phyloP scores from a whole-genome alignment of 2,888 invertebrate species.

The Steinernema carpocapsae region DNA sequence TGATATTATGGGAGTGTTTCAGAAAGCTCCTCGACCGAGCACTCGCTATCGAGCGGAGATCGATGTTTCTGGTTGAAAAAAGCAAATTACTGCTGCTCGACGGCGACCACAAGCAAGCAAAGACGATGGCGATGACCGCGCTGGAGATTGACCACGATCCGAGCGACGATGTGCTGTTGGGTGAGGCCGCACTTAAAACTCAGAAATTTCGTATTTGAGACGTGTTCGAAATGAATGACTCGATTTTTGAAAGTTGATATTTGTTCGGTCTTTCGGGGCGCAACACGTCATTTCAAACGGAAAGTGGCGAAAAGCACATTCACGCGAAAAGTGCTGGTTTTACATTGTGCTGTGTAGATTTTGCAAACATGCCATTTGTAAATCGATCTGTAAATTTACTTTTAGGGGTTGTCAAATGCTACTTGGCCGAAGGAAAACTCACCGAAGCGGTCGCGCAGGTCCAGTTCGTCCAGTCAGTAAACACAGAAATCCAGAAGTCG shows the following conservation, averaged over 20 bases:
- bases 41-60: slow-evolving; percentile 45
- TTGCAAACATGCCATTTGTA: too few species aligned
- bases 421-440: slow-evolving; percentile 54
- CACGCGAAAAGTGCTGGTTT: too few species aligned
- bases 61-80: slow-evolving; percentile 50
- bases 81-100: slow-evolving; percentile 43
- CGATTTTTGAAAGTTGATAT: too few species aligned
- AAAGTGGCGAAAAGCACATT: too few species aligned
- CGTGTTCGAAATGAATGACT: too few species aligned
- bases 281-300: too few species aligned
- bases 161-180: slow-evolving; percentile 36
- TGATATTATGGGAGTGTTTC: slow-evolving; percentile 11
- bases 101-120: slow-evolving; percentile 39
- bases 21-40: slow-evolving; percentile 57
- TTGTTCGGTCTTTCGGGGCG: too few species aligned
- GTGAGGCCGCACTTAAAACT: slow-evolving; percentile 70
- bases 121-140: slow-evolving; percentile 46
- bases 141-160: slow-evolving; percentile 42
- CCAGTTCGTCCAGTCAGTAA: slow-evolving; percentile 82
- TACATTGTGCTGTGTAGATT: too few species aligned
- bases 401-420: slow-evolving; percentile 52
- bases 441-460: slow-evolving; percentile 82
- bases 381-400: too few species aligned
- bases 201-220: too few species aligned
- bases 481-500: slow-evolving; percentile 68